Conservation (phyloP, 2,888 invertebrate species). For the Himalopsyche tibetana region DNA sequence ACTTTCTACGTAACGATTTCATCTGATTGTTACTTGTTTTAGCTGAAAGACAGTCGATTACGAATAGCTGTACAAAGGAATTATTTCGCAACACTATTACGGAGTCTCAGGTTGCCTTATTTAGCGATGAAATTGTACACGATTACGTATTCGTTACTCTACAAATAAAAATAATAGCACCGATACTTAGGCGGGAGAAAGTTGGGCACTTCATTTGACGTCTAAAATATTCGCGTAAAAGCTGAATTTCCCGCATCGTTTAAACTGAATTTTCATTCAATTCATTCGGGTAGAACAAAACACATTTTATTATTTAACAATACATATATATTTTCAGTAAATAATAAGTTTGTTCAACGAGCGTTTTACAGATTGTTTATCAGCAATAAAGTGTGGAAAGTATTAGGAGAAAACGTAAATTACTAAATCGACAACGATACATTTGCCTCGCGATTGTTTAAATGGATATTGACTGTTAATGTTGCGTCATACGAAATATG, state of each 20-base stretch:
- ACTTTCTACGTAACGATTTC: constrained; percentile 63
- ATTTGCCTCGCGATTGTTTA: background rate
- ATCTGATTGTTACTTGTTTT: constrained; percentile 62
- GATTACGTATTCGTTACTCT: constrained; percentile 61
- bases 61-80: constrained; percentile 62
- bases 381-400: too few species aligned
- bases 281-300: background rate
- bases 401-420: too few species aligned
- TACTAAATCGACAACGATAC: too few species aligned
- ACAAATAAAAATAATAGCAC: constrained; percentile 46
- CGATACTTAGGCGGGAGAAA: constrained; percentile 53
- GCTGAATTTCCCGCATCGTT: background rate
- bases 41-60: constrained; percentile 64
- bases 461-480: background rate
- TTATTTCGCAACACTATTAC: constrained; percentile 61
- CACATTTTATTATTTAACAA: too few species aligned
- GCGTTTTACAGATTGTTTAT: too few species aligned
- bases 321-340: too few species aligned
- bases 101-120: constrained; percentile 53
- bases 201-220: constrained; percentile 17
- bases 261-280: background rate
- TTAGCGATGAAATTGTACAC: constrained; percentile 60
- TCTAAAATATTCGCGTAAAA: constrained; percentile 31
- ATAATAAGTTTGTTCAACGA: too few species aligned
- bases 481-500: constrained; percentile 4